Percentiles rank a stretch among this genome's conserved stretches.
phyloP scores from a whole-genome alignment of 2,888 invertebrate species.

The Acanthopleura granulata region DNA sequence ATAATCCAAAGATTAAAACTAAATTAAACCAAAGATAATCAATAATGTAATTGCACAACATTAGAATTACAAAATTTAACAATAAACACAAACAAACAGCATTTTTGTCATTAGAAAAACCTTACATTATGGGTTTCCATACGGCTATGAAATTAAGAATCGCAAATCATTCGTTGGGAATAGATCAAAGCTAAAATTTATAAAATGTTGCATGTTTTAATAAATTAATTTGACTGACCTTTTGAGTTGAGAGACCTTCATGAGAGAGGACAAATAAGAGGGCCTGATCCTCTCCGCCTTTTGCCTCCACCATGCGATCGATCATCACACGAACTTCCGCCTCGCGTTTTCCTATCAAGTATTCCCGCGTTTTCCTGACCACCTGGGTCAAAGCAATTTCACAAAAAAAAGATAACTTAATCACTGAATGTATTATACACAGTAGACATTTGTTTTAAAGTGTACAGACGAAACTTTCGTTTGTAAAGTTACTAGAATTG shows the following conservation, averaged over 20 bases:
- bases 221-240: conserved; percentile 5
- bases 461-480: too few species aligned
- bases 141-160: too few species aligned
- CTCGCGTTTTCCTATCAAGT: conserved; percentile 52
- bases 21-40: too few species aligned
- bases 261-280: conserved; percentile 47
- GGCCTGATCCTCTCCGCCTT: conserved; percentile 50
- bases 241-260: not conserved
- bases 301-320: conserved; percentile 43
- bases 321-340: conserved; percentile 55
- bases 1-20: too few species aligned
- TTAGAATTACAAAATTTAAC: too few species aligned
- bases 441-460: not conserved
- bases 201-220: not conserved
- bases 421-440: not conserved
- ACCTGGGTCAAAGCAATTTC: conserved; percentile 37
- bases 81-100: too few species aligned
- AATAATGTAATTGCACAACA: too few species aligned
- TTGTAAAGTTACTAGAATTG: too few species aligned
- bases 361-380: conserved; percentile 44
- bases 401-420: not conserved
- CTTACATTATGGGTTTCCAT: too few species aligned
- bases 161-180: too few species aligned
- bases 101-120: too few species aligned
- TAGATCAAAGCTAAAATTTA: too few species aligned